Evolutionary conservation across 2,888 invertebrate species (phyloP), one percentile per base, ranked within the genome.

Genomic region (Orthonevra nobilis): DNA sequence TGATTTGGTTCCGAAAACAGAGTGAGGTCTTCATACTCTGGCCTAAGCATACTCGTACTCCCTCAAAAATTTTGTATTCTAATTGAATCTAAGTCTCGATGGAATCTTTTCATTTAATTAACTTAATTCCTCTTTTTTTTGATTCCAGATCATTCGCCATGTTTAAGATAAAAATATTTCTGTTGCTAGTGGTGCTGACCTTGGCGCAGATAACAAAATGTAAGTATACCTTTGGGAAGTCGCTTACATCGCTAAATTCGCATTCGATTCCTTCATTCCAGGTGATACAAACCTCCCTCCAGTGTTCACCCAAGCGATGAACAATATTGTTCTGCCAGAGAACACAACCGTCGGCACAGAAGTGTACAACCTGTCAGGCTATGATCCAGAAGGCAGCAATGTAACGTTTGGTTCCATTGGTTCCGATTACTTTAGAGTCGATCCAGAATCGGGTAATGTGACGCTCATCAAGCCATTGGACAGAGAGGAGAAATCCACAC

Each of bases 361-460:
- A 1, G 94, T 97, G n/a, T 95, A 94, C 89, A 93, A 90, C 9
- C 89, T 97, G 54, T 92, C 93, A 85, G 96, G 95, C 4, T 91
- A 91, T 32, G 96, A 97, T 90, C 96, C 96, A 0, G 96, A 96
- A 86, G 93, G 93, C 42, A 91, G 94, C 26, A 91, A 92, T 89
- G 90, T 92, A 34, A 91, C 90, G 81, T 93, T 91, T 86, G 93
- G 94, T 52, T 90, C 95, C 68, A 92, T 93, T 77, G 95, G 96
- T 19, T 96, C 96, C 2, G 95, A 96, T 87, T 92, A 94, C 85
- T 93, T 97, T 84, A 90, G 91, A 75, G 96, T 96, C 6, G 91
- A 97, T 87, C 90, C 94, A 7, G 90, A 90, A 38, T 93, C 94
- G 1, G 97, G 97, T 6, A 93, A 93, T 75, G 95, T 97, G 52